Evolutionary conservation across 2,888 invertebrate species (phyloP), one percentile per base, ranked within the genome.

Genomic region (Ochropacha duplaris): DNA sequence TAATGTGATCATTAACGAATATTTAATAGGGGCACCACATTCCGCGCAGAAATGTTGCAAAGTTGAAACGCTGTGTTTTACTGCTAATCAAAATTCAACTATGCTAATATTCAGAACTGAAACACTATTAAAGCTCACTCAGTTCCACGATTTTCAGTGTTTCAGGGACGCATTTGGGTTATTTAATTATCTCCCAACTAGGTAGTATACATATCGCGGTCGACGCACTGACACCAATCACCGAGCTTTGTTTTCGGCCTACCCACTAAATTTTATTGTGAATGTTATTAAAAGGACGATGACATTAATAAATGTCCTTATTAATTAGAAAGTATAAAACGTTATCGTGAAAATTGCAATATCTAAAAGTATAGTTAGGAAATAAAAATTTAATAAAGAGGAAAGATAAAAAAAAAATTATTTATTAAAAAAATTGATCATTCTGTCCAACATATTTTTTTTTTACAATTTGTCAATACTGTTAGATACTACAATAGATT

Each of bases 71-170:
- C 66, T 82, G 81, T 81, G 81, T 86, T 87, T 84, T 83, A 87
- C 79, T 80, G 84, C 86, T 88, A 84, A 88, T 89, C 87, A 88
- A 88, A 88, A 89, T 89, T 89, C 88, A 86, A 86, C 83, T 88
- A 89, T 89, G 90, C 79, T 88, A 90, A 90, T 89, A 79, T 69
- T 66, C 59, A 65, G 74, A 81, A 79, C 76, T 76, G 78, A 61
- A 82, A 79, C 80, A 79, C 80, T 84, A 83, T 84, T 80, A 85
- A n/a, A 76, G 71, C 68, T 71, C 69, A 72, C 73, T 62, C 65
- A 68, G 66, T 66, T 66, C 66, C 64, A 64, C 64, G 62, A 51
- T 56, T 59, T 65, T 62, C 55, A 59, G 66, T 57, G 64, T 68
- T 70, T 64, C 55, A 62, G 62, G 64, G 68, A 56, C 64, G 59